Base-by-base conservation (phyloP, 1,140 invertebrate genomes). In the Calycopis cecrops region DNA sequence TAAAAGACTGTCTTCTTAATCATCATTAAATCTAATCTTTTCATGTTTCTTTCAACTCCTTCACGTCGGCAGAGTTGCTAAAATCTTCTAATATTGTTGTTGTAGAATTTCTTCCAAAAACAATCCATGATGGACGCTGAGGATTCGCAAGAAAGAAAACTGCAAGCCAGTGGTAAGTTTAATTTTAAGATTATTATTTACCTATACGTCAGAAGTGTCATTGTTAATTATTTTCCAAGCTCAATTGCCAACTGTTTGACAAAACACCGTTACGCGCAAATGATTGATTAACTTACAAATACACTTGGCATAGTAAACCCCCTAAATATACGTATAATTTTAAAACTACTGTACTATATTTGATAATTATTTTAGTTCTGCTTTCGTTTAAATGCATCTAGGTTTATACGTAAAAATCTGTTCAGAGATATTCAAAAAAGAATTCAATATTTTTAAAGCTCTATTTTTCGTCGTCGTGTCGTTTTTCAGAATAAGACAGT, bases 81-180 rank as follows among this genome's bases (percentile, higher is more conserved):
- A 52, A 12, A 47, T 33, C n/a, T n/a, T 0, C 57, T 6, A 28
- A 28, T 28, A 28, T 6, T 28, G 48, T 63, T 58, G 37, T 50
- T 59, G 53, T 50, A 88, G 85, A 83, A 84, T 52, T 88, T 87
- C 67, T 88, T 88, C 60, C 84, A 86, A 71, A 88, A 88, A 55
- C 81, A 84, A 62, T 79, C 82, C 0, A 74, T 79, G 55, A 74
- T 83, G 71, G 87, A 88, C 52, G 69, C 70, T 0, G 87, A 88
- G 9, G 87, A 88, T 60, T 81, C 82, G 0, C 77, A 85, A 62
- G 82, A 82, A 53, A 79, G 82, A 63, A 87, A 88, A 72, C 59
- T 88, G 9, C 84, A 86, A 37, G 76, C 85, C 0, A 86, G 83
- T 42, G 85, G 87, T 88, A 58, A 87, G 85, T 84, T 34, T 50